Evolutionary conservation across 2,797 vertebrate species (phyloP).

Genomic region (Sebastes steindachneri): DNA sequence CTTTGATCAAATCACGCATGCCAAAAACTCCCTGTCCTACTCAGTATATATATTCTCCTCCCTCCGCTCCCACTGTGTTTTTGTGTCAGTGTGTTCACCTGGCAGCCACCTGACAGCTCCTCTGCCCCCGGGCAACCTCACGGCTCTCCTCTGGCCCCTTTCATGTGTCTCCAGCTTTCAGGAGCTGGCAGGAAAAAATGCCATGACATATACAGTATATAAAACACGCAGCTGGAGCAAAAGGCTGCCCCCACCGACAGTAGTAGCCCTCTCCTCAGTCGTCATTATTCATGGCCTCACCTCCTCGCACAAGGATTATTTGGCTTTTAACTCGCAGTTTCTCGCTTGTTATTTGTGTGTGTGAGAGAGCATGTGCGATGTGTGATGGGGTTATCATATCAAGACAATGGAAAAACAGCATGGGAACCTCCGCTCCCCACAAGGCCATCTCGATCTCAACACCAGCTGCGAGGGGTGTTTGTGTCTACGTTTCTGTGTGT

Average conservation of each 20-base stretch:
- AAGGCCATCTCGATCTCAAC: conserved; percentile 70
- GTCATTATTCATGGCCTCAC: conserved; percentile 38
- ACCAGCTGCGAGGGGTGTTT: conserved; percentile 72
- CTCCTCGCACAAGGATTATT: conserved; percentile 32
- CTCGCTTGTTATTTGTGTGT: conserved; percentile 1
- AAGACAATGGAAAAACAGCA: conserved; percentile 71
- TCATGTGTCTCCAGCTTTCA: conserved; percentile 60
- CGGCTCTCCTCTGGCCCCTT: conserved; percentile 43
- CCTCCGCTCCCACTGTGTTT: conserved; percentile 1
- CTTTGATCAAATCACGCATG: conserved; percentile 5
- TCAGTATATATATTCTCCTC: background rate
- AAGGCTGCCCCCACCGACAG: conserved; percentile 28
- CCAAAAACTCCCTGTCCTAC: background rate
- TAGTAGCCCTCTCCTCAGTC: conserved; percentile 10
- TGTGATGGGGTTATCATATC: conserved; percentile 73
- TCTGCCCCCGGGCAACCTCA: conserved; percentile 29
- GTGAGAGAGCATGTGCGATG: conserved; percentile 25
- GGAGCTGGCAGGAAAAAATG: conserved; percentile 54
- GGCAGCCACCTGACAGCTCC: conserved; percentile 60
- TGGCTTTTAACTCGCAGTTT: conserved; percentile 31
- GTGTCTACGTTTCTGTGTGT: conserved; percentile 50
- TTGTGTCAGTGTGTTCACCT: conserved; percentile 51
- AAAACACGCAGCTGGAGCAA: conserved; percentile 34
- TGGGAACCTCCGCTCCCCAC: conserved; percentile 73
- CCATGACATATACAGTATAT: conserved; percentile 29